phyloP scores from a whole-genome alignment of 2,888 invertebrate species.

The Ferrisia virgata region DNA sequence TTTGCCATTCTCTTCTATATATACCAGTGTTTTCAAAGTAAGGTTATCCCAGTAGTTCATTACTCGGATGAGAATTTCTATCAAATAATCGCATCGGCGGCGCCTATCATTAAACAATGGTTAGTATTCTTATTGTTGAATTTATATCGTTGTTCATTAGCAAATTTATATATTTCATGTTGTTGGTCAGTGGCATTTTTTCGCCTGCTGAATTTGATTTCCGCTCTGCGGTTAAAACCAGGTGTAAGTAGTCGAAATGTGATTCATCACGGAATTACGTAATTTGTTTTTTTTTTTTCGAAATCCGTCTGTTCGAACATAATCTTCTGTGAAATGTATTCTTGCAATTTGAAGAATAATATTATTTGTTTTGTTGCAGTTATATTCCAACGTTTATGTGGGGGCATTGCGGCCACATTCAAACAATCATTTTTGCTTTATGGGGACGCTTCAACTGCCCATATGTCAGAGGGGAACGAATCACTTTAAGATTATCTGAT shows the following conservation, averaged over 20 bases:
- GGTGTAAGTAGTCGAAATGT: background rate
- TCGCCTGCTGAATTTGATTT: background rate
- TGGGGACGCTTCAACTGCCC: conserved; percentile 84
- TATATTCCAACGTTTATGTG: conserved; percentile 86
- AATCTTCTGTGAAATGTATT: background rate
- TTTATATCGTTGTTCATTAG: background rate
- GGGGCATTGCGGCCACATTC: conserved; percentile 94
- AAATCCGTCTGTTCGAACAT: background rate
- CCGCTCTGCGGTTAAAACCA: conserved; percentile 6
- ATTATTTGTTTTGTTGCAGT: conserved; percentile 57
- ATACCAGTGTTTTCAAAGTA: conserved; percentile 40
- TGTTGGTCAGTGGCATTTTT: background rate
- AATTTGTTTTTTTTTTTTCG: background rate
- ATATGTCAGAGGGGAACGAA: conserved; percentile 80
- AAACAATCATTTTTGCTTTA: conserved; percentile 86
- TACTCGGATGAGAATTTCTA: conserved; percentile 39
- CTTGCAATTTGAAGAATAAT: background rate
- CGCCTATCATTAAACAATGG: conserved; percentile 40
- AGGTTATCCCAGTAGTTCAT: conserved; percentile 37
- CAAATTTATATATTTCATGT: background rate
- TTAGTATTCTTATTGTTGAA: background rate
- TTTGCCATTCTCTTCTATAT: conserved; percentile 34
- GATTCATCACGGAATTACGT: background rate
- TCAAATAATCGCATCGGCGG: conserved; percentile 25
- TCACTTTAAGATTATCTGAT: conserved; percentile 72